Base-by-base conservation (phyloP, 2,113 vertebrate species). In the Electrona antarctica region DNA sequence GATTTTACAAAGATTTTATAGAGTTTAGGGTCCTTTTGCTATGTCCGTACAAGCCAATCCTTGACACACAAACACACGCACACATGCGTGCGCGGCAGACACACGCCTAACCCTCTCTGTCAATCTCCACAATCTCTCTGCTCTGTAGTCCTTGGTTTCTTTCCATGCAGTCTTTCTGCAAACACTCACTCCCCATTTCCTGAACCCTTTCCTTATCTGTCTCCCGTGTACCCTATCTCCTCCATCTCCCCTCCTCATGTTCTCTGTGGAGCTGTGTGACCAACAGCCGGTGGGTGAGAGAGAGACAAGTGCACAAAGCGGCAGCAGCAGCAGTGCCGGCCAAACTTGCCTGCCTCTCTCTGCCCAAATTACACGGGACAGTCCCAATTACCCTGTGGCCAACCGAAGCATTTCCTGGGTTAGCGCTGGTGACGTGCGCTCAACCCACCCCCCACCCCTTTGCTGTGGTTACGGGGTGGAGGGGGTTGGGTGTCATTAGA, bases 371-470 rank as follows among this genome's bases (percentile, higher is more conserved):
- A 93, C 88, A 92, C 79, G 90, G 93, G 93, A 94, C 93, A 93
- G 92, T 94, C 91, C 91, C 89, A 93, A 94, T 93, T 94, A 94
- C 90, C 88, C 89, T 94, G 93, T 91, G 93, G 93, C 92, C 92
- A 92, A 94, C 93, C 93, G 87, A 93, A 93, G 91, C 91, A 92
- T 94, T 94, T 93, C 92, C 92, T 91, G 91, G 90, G 92, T 93
- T 91, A 92, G 91, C 65, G 73, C 85, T 85, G 76, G 89, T 89
- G 91, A 90, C 84, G 83, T 78, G 85, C 74, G 78, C 74, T 70
- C 80, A 68, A 14, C 62, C 62, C 13, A 9, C 45, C 62, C 62
- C 46, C 45, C 62, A 12, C n/a, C 48, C 76, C 66, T 82, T 68
- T 74, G 73, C 82, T 77, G 84, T 78, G 79, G 86, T 74, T 57